Base-by-base conservation (phyloP, 2,797 vertebrate genomes). In the Podarcis lilfordi region DNA sequence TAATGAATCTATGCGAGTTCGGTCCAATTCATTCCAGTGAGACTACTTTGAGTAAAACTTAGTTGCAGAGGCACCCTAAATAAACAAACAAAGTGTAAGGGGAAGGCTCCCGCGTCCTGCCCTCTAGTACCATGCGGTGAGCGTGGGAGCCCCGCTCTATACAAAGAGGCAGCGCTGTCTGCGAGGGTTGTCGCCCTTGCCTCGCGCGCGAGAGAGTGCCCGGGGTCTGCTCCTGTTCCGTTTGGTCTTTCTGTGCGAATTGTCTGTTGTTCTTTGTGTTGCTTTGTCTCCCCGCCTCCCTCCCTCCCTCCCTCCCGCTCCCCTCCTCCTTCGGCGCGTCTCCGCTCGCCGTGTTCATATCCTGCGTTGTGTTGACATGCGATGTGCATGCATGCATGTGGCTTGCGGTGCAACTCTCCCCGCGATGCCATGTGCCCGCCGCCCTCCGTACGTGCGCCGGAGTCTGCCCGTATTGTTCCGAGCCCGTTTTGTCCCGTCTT, bases 401-500 rank as follows among this genome's bases (percentile, higher is more conserved):
- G 72, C 74, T 29, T 13, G 0, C 29, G 10, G 83, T 21, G 40
- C 13, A 11, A 3, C 64, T 68, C 35, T 66, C 59, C 71, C 6
- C 7, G 40, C 2, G 71, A 4, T 10, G 23, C n/a, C 3, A 10
- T n/a, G 59, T 55, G 59, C 29, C 77, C 50, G 15, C 71, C 35
- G 17, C 72, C n/a, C 35, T 37, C 72, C 13, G 17, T 61, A 29
- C 32, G 27, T 43, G 45, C 11, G 83, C 21, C 83, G 45, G 50
- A 80, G 77, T 5, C 66, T 64, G 82, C 29, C 50, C 29, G 82
- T 75, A 85, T 89, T 89, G 82, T 85, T 85, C 76, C 45, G 77
- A 66, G 83, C 77, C 82, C n/a, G 4, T 66, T 66, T 80, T 17
- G 88, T 59, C 88, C 84, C 59, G 35, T 85, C 88, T 85, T 82